Evolutionary conservation across 2,797 vertebrate genomes (phyloP), one percentile per base, ranked within the genome.

Genomic region (Eulemur albifrons): DNA sequence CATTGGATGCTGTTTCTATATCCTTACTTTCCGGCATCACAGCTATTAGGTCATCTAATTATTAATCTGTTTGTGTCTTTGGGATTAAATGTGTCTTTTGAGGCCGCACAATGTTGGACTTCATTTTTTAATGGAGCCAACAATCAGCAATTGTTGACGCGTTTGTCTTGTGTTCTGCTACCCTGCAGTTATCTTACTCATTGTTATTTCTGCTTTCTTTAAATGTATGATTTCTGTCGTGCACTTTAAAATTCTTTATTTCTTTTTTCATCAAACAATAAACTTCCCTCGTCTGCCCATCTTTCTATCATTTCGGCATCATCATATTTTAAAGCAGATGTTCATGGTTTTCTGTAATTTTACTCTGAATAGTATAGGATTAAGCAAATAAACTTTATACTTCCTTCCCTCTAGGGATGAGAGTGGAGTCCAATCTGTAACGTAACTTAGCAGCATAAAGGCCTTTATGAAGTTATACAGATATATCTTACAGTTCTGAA

Each of bases 41-140:
- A 82, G n/a, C 63, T 91, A 52, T 67, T 59, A 70, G 45, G 67
- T 23, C 81, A 65, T 50, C 63, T 86, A 70, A 45, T 80, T 72
- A 93, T 76, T 70, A 25, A 90, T 70, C n/a, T 69, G 25, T 67
- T 48, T 69, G 40, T 70, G 30, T 52, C 30, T 35, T 45, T 67
- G 48, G 79, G 52, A 77, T 82, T 92, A 93, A 87, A 61, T 50
- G 35, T 76, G 72, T 77, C 91, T 92, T 95, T 76, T 50, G 40
- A 86, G 43, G 25, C 35, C 27, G 9, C 30, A 63, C 59, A 48
- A 63, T 40, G 48, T 77, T 57, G 27, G 50, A 67, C n/a, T 91
- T 88, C 43, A 57, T 86, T 86, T 93, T 80, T 90, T 89, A 94
- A 67, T 50, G 52, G 21, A 76, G 30, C 15, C 69, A 79, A 45